phyloP scores from a whole-genome alignment of 2,888 invertebrate species.

The Cerastis leucographa region DNA sequence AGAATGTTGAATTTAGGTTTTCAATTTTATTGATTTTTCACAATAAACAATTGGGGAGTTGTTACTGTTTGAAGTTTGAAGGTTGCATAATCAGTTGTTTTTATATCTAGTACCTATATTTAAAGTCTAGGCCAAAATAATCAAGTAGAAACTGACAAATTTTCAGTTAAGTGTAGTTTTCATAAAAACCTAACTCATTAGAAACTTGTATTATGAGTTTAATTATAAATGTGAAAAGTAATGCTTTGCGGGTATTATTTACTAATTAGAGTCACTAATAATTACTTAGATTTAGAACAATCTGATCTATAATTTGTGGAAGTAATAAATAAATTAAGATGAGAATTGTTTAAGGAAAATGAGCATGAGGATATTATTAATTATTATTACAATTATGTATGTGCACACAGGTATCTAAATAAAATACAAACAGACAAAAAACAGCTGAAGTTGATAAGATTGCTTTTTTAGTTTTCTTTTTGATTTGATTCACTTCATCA shows the following conservation, averaged over 20 bases:
- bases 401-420: not conserved
- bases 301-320: constrained; percentile 9
- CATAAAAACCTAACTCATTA: not conserved
- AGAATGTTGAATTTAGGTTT: not conserved
- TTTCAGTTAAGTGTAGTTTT: constrained; percentile 11
- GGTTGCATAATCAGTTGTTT: constrained; percentile 1
- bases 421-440: constrained; percentile 15
- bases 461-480: not conserved
- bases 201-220: constrained; percentile 1
- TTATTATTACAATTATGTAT: constrained; percentile 9
- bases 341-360: constrained; percentile 7
- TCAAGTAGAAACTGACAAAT: constrained; percentile 32
- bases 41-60: not conserved
- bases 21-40: not conserved
- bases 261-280: constrained; percentile 3
- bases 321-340: constrained; percentile 2
- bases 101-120: not conserved
- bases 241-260: not conserved
- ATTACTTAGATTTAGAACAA: constrained; percentile 8
- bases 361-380: not conserved
- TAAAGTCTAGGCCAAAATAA: constrained; percentile 23
- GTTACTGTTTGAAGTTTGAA: constrained; percentile 11
- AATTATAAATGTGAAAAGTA: constrained; percentile 13
- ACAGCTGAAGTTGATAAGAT: not conserved
- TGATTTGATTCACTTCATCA: not conserved